Evolutionary conservation across 1,140 invertebrate species (phyloP), one percentile per base, ranked within the genome.

Genomic region (Vanessa atalanta): DNA sequence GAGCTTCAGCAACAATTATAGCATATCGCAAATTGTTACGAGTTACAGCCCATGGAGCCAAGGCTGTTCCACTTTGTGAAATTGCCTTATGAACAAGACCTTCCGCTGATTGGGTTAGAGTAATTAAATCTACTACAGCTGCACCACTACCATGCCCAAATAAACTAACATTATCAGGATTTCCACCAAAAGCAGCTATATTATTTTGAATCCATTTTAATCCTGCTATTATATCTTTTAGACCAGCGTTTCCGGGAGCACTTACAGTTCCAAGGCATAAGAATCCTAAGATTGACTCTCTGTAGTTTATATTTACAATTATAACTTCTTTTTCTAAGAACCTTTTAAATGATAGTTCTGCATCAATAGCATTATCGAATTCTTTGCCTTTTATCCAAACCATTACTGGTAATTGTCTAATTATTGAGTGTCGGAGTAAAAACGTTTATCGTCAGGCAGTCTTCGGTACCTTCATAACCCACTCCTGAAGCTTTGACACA

Each of bases 121-220:
- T 89, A 3, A 91, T 78, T 31, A 99, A 96, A 93, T 99, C 98
- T 37, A 99, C 97, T 83, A 97, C 97, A 67, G 98, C 97, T 11
- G 98, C 98, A 3, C 98, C 98, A 65, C 97, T 97, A 5, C 98
- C 98, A 85, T 99, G 98, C 16, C 98, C 98, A 81, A 99, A 95
- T 3, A 99, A 88, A 14, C 97, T 98, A 37, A 99, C 96, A 84
- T 97, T 97, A 48, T 95, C 94, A 1, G 97, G 95, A 93, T 99
- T 97, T 6, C 98, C 98, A 61, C 97, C 97, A 88, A 99, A 99
- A 75, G 95, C 94, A 16, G 93, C 95, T 70, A 99, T 98, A 89
- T 99, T 98, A 88, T 98, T 96, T 88, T 98, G 95, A 31, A 99
- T 94, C 97, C 97, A 98, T 84, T 96, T 96, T 66, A 98, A 93